Base-by-base conservation (phyloP, 2,113 vertebrate species). In the Philantomba maxwellii region DNA sequence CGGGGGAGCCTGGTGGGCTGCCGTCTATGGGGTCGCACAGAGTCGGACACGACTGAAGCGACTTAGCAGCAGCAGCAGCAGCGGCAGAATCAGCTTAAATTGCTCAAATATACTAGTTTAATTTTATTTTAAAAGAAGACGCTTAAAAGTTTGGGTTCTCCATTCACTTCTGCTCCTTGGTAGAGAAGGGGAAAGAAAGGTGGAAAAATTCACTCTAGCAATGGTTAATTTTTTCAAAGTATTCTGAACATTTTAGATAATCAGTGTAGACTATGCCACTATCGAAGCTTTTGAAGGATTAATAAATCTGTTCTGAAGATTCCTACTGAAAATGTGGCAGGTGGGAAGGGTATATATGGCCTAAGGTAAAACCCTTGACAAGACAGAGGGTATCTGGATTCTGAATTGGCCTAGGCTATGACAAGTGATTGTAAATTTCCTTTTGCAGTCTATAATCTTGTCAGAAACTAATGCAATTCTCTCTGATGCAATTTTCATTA, bases 401-500 rank as follows among this genome's bases (percentile, higher is more conserved):
- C 86, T 96, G 91, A 97, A 95, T 84, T 89, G 96, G 83, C 64
- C 53, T 66, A 83, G 11, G 14, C 93, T 89, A 49, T 96, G 92
- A 98, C 94, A 98, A 47, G 82, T 14, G 94, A 98, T 90, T 93
- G 73, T 88, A 97, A 95, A 97, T 97, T 97, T 97, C 66, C 39
- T 94, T 92, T 96, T 97, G 83, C 28, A 23, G 45, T 1, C 13
- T 43, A 13, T 93, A 81, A 97, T 97, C 90, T 93, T 97, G 70
- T 92, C 96, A 97, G 82, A 73, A 21, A 5, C 70, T 86, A 84
- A 91, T 77, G 53, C 43, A 97, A 91, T 58, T 98, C 60, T 91
- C 64, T 97, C 89, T 93, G 81, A 51, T 39, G 26, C 57, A 93
- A 92, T 93, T 97, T 97, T 95, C 66, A 28, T 45, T n/a, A 98